A percentile compares a stretch with the other conserved stretches of the same genome.
Evolutionary conservation across 92 coral and sea anemone genomes (phyloP).

Genomic region (Actinostola sp.): DNA sequence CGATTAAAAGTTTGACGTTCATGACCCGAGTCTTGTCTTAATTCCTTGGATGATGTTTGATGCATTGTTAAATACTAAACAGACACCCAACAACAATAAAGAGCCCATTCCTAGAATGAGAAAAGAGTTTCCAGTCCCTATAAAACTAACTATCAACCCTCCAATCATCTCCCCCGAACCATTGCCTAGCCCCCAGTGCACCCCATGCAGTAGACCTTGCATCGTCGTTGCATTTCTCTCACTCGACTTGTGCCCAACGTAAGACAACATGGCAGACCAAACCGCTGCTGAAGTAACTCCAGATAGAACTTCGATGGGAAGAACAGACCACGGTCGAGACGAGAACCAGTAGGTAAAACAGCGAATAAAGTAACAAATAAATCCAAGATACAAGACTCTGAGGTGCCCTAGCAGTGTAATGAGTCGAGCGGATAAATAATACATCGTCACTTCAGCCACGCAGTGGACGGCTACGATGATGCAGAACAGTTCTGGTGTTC

Average conservation of each 20-base stretch:
- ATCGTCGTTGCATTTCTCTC: constrained; percentile 40
- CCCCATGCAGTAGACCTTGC: constrained; percentile 70
- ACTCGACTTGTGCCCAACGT: constrained; percentile 54
- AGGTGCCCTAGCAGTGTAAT: constrained; percentile 57
- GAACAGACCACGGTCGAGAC: constrained; percentile 68
- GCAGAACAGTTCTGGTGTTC: constrained; percentile 69
- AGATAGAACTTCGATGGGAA: constrained; percentile 65
- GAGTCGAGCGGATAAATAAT: constrained; percentile 60
- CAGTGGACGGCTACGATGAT: constrained; percentile 70
- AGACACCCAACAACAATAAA: constrained; percentile 43
- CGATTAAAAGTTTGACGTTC: background rate
- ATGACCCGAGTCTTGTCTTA: background rate
- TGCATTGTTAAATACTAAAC: constrained; percentile 47
- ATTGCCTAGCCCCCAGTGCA: constrained; percentile 76
- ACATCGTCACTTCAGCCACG: constrained; percentile 65
- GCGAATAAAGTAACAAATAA: constrained; percentile 59
- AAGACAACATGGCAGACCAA: constrained; percentile 80
- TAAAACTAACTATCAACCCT: constrained; percentile 58
- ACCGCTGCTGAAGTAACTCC: constrained; percentile 78
- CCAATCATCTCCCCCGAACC: constrained; percentile 79
- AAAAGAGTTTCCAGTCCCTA: constrained; percentile 67
- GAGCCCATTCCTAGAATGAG: constrained; percentile 59
- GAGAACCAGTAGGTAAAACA: constrained; percentile 48
- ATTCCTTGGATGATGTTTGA: background rate
- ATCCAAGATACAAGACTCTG: constrained; percentile 61